Conservation (phyloP, 2,888 invertebrate genomes). For the Oligia latruncula region DNA sequence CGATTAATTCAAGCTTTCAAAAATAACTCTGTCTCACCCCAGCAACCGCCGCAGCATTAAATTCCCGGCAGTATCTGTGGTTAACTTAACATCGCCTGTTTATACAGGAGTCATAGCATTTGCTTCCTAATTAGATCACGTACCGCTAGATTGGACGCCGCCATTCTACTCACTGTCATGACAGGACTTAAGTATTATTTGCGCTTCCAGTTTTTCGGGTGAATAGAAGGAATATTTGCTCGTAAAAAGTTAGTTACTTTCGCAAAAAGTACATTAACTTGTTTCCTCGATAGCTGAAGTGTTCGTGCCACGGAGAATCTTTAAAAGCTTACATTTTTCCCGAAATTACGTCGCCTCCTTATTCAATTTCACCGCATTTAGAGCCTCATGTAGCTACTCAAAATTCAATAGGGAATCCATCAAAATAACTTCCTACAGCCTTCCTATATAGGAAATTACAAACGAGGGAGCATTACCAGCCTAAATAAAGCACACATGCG, state of each 20-base stretch:
- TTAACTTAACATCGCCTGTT: conserved; percentile 36
- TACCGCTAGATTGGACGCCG: conserved; percentile 46
- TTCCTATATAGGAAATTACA: conserved; percentile 52
- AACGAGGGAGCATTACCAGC: conserved; percentile 45
- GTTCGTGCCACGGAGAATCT: background rate
- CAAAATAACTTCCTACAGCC: conserved; percentile 41
- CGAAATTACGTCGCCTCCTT: conserved; percentile 23
- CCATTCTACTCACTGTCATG: conserved; percentile 42
- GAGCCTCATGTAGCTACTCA: conserved; percentile 27
- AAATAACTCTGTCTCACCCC: background rate
- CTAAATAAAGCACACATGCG: conserved; percentile 68
- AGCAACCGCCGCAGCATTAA: background rate
- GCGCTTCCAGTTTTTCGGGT: conserved; percentile 13
- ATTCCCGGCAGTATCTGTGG: conserved; percentile 10
- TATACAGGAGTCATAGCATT: conserved; percentile 49
- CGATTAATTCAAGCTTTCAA: background rate
- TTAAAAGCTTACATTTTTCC: conserved; percentile 19
- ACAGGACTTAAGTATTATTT: conserved; percentile 39
- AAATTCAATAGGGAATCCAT: conserved; percentile 49
- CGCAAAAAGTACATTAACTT: background rate
- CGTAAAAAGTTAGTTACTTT: too few species aligned
- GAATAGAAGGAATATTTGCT: background rate
- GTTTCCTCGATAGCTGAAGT: background rate
- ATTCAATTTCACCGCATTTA: conserved; percentile 35
- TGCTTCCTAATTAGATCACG: conserved; percentile 64